These are phyloP conservation scores for Clamator glandarius DNA, from an alignment of 2,797 vertebrate genomes.

Conservation along the genomic window DNA sequence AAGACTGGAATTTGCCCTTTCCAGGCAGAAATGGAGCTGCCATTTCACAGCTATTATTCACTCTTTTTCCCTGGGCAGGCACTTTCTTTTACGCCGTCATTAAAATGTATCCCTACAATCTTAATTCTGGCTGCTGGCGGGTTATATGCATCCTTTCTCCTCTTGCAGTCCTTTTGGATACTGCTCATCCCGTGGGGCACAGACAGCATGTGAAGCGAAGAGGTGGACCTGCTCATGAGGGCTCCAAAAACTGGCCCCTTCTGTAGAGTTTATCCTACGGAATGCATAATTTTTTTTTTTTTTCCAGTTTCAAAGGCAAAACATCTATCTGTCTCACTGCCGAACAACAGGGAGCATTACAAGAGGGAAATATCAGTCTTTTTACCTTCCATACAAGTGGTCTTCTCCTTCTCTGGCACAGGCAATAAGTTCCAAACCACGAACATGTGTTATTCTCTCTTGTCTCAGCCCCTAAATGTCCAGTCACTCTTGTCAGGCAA, in stretches of 20 bases:
- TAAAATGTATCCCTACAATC: background rate
- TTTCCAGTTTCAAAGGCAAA: background rate
- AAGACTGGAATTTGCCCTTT: background rate
- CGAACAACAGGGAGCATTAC: background rate
- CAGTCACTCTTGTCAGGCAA: background rate
- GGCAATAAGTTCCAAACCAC: background rate
- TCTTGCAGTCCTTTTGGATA: background rate
- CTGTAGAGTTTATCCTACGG: background rate
- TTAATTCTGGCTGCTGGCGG: fast-evolving
- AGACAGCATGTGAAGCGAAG: too few species aligned
- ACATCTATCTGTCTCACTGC: too few species aligned
- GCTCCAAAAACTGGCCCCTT: background rate
- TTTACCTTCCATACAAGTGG: background rate
- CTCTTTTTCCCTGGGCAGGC: background rate
- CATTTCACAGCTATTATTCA: background rate
- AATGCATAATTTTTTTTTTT: background rate
- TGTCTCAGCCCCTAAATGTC: background rate
- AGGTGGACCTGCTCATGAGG: background rate
- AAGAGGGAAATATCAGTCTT: background rate
- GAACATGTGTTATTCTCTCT: background rate
- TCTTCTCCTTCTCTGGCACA: background rate
- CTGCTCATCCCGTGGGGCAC: fast-evolving
- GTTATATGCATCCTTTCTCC: background rate
- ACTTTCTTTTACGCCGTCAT: background rate
- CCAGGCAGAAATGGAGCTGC: background rate